These are phyloP conservation scores for Phthorimaea operculella DNA, from an alignment of 1,140 invertebrate genomes.

Conservation along the genomic window DNA sequence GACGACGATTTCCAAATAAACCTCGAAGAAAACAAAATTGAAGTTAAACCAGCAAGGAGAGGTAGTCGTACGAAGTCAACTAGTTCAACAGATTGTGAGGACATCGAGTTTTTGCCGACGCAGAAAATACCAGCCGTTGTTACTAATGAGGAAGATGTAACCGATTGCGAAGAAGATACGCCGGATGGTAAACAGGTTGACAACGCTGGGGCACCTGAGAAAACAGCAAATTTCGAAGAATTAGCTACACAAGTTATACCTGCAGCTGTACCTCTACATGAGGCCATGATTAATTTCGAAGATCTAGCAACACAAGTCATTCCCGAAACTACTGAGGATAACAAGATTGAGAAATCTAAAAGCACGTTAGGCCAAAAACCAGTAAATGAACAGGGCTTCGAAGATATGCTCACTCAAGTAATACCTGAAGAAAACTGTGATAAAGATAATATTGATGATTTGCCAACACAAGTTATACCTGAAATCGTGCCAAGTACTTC, in stretches of 20 bases:
- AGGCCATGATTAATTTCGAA: slow-evolving; percentile 18
- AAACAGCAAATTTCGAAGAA: slow-evolving; percentile 22
- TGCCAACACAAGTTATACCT: slow-evolving; percentile 31
- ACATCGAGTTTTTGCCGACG: slow-evolving; percentile 32
- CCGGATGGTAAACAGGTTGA: slow-evolving; percentile 16
- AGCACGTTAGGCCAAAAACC: background rate
- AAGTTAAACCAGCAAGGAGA: background rate
- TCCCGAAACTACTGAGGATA: background rate
- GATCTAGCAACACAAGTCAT: slow-evolving; percentile 31
- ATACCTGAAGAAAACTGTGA: background rate
- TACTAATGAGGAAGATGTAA: slow-evolving; percentile 29
- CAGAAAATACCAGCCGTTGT: slow-evolving; percentile 25
- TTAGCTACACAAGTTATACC: slow-evolving; percentile 28
- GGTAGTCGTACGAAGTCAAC: slow-evolving; percentile 18
- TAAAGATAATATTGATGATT: slow-evolving; percentile 13
- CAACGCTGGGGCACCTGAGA: slow-evolving; percentile 18
- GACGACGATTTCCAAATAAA: background rate
- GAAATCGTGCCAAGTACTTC: slow-evolving; percentile 13
- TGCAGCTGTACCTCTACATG: background rate
- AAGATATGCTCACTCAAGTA: slow-evolving; percentile 3
- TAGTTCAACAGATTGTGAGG: slow-evolving; percentile 44
- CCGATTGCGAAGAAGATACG: slow-evolving; percentile 43
- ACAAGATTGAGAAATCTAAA: background rate
- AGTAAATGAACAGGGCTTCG: background rate
- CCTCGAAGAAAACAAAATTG: background rate